Percentiles rank a stretch among this genome's conserved stretches.
Evolutionary conservation across 2,888 invertebrate species (phyloP).

Genomic region (Toxonevra muliebris): DNA sequence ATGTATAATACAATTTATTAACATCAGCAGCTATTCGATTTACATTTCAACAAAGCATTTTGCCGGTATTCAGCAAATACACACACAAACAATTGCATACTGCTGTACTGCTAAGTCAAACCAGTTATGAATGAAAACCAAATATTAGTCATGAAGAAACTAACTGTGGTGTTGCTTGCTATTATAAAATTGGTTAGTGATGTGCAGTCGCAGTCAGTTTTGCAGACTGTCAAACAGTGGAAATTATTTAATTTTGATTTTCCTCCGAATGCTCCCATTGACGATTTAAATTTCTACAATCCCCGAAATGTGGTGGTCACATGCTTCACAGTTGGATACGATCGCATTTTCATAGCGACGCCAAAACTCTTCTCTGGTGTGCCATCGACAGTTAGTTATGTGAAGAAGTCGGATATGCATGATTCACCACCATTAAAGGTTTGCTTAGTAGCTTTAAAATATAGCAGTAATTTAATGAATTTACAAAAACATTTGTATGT

Average conservation of each 20-base stretch:
- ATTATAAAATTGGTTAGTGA: constrained; percentile 37
- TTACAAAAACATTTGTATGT: no score
- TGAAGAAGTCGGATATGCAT: constrained; percentile 73
- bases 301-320: constrained; percentile 81
- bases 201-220: constrained; percentile 25
- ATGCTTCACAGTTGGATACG: constrained; percentile 77
- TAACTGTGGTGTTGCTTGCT: not conserved
- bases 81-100: no score
- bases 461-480: no score
- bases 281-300: constrained; percentile 66
- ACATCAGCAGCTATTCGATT: no score
- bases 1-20: no score
- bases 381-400: constrained; percentile 77
- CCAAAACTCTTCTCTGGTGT: constrained; percentile 80
- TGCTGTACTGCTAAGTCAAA: no score
- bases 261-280: constrained; percentile 70
- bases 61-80: no score
- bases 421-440: constrained; percentile 77
- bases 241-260: constrained; percentile 74
- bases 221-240: constrained; percentile 78
- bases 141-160: no score
- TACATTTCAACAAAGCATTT: no score
- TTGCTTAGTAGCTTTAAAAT: constrained; percentile 36
- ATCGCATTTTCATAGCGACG: constrained; percentile 77
- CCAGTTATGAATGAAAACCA: no score